Evolutionary conservation across 2,113 vertebrate species (phyloP), one percentile per base, ranked within the genome.

Genomic region (Microcebus ravelobensis): DNA sequence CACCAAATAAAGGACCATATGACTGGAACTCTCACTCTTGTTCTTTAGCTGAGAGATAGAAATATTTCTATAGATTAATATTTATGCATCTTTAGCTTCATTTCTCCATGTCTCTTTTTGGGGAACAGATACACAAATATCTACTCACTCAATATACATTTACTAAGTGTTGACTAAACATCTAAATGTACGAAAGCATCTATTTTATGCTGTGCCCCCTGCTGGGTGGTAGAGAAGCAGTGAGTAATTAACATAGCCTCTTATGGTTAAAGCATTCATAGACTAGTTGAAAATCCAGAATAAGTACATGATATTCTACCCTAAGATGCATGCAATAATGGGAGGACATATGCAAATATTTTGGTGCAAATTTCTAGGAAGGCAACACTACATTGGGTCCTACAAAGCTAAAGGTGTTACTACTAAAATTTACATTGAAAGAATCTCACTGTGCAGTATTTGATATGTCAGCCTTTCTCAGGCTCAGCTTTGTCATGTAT

Each of bases 351-450:
- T 31, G 29, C 15, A 89, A 82, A 65, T 52, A 57, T 94, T 79
- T 90, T 34, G 68, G 73, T 57, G 67, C 10, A 76, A 80, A 81
- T 52, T 45, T 48, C 36, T 95, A 68, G 63, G 77, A 81, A 83
- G 94, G 29, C 42, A 82, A 82, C 1, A 39, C 23, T 39, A 14
- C 21, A n/a, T 39, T 59, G 27, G 74, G 27, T 70, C 42, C 63
- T 79, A 68, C 31, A 71, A 84, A 82, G 42, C 67, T 85, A 63
- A 89, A 73, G 7, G 15, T 39, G 81, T 68, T 76, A 70, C 55
- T 90, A 48, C 59, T 95, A 93, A 96, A 84, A 80, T 93, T 68
- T 67, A 59, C 23, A 95, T 96, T 93, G 63, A 79, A 87, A 95
- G 55, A 86, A 91, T 59, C 6, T 55, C 70, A 85, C 34, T 68